A percentile compares a stretch with the other conserved stretches of the same genome.
phyloP scores from a whole-genome alignment of 2,113 vertebrate genomes.

The Elachura formosa region DNA sequence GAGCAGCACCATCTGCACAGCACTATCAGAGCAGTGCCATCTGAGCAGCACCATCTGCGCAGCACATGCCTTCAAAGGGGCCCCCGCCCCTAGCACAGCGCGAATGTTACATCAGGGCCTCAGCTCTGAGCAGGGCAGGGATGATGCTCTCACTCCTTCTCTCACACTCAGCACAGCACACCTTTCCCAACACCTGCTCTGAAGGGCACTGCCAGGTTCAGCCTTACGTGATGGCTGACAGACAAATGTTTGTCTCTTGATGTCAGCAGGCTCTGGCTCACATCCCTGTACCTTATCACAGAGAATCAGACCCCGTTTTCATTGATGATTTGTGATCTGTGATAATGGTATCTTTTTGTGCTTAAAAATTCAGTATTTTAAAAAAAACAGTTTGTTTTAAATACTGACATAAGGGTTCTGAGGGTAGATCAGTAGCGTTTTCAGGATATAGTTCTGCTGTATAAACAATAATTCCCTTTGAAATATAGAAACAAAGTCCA shows the following conservation, averaged over 20 bases:
- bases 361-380: background rate
- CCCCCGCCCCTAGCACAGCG: background rate
- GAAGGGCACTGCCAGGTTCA: background rate
- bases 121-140: background rate
- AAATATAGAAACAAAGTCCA: background rate
- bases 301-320: background rate
- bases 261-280: background rate
- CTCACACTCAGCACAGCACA: background rate
- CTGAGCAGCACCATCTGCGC: accelerated
- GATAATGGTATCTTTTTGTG: background rate
- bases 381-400: background rate
- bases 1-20: too few relatives aligned
- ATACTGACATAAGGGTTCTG: background rate
- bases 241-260: background rate
- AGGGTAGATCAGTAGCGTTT: background rate
- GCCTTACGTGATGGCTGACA: background rate
- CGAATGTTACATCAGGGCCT: background rate
- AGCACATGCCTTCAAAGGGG: accelerated
- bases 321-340: background rate
- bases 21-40: too few relatives aligned
- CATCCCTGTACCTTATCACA: background rate
- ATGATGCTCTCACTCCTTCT: background rate
- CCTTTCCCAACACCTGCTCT: background rate
- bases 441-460: background rate
- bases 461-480: background rate